phyloP scores from a whole-genome alignment of 2,113 vertebrate genomes.

The Acinonyx jubatus region DNA sequence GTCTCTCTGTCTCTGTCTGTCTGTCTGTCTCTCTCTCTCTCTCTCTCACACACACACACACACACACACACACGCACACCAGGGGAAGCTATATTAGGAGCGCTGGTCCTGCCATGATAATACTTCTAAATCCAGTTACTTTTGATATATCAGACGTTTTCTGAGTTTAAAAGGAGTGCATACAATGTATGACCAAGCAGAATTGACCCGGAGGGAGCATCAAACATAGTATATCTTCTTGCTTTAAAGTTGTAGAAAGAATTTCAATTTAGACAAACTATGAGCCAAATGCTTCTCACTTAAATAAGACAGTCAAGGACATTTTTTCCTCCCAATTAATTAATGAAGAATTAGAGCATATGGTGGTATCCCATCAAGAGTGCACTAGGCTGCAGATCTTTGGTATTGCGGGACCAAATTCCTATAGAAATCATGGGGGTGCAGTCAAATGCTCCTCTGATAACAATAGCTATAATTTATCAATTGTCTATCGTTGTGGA shows the following conservation, averaged over 20 bases:
- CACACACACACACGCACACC: background rate
- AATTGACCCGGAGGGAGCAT: background rate
- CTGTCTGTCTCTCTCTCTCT: background rate
- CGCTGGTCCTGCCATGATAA: background rate
- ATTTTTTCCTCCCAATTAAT: background rate
- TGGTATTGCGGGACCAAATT: background rate
- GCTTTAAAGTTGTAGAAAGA: conserved; percentile 24
- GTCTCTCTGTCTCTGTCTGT: background rate
- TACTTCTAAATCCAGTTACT: background rate
- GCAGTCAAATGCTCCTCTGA: background rate
- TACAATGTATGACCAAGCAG: background rate
- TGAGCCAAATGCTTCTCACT: background rate
- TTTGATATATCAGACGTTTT: background rate
- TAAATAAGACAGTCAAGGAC: background rate
- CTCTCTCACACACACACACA: background rate
- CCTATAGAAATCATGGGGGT: background rate
- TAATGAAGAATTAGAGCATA: background rate
- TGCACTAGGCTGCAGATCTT: background rate
- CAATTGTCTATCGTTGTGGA: background rate
- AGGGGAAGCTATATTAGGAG: background rate
- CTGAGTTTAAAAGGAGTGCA: background rate
- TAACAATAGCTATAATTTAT: background rate
- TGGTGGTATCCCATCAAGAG: background rate
- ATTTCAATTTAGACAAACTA: conserved; percentile 19
- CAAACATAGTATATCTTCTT: background rate